Evolutionary conservation across 2,888 invertebrate species (phyloP).

Genomic region (Acrobasis suavella): DNA sequence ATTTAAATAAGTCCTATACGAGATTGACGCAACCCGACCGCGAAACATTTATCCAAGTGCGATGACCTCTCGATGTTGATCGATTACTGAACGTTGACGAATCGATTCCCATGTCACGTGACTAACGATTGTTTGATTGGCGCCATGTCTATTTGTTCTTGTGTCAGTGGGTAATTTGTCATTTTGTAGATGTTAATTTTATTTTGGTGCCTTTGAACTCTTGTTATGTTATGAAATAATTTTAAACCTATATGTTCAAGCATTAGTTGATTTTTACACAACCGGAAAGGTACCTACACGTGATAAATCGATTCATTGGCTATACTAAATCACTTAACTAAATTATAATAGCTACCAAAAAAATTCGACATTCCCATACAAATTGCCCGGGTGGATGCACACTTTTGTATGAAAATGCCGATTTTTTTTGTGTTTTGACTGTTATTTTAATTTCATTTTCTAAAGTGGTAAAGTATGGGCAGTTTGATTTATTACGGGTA

Average conservation of each 20-base stretch:
- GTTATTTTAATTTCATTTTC: no score
- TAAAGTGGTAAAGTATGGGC: no score
- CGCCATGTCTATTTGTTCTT: constrained; percentile 42
- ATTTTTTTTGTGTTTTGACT: no score
- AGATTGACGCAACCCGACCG: constrained; percentile 42
- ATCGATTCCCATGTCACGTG: constrained; percentile 51
- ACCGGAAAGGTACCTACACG: no score
- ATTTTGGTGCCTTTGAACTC: background rate
- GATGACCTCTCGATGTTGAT: constrained; percentile 60
- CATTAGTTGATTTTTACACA: background rate
- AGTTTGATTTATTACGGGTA: no score
- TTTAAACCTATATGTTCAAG: background rate
- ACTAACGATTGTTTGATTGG: constrained; percentile 51
- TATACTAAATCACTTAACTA: no score
- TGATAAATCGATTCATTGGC: no score
- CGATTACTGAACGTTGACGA: constrained; percentile 54
- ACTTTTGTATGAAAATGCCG: no score
- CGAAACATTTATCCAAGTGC: constrained; percentile 64
- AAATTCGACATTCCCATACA: no score
- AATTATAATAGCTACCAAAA: no score
- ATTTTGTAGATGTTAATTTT: constrained; percentile 21
- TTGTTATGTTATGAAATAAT: constrained; percentile 1
- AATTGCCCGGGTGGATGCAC: no score
- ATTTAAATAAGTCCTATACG: constrained; percentile 25
- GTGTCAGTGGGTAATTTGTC: constrained; percentile 24